phyloP scores from a whole-genome alignment of 1,140 invertebrate species.

The Hetaerina americana region DNA sequence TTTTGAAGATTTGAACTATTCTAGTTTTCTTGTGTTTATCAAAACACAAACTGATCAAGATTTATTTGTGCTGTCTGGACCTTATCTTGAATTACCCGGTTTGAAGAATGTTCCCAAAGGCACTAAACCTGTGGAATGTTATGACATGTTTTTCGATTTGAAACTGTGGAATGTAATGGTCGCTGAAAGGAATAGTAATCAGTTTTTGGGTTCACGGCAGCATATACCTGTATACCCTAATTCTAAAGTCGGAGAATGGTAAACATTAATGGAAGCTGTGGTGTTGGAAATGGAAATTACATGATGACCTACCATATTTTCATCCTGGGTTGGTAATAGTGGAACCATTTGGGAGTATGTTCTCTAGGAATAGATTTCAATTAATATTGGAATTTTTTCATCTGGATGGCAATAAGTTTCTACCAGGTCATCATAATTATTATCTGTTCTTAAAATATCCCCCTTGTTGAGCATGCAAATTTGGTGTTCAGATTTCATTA shows the following conservation, averaged over 20 bases:
- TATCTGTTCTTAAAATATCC: conserved; percentile 19
- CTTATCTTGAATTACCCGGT: not conserved
- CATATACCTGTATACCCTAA: not conserved
- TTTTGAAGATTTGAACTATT: not conserved
- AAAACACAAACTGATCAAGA: not conserved
- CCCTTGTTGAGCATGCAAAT: conserved; percentile 20
- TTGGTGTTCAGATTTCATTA: conserved; percentile 19
- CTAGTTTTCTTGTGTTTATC: not conserved
- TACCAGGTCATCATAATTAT: conserved; percentile 17
- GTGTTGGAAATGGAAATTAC: conserved; percentile 20
- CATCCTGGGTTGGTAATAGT: conserved; percentile 18
- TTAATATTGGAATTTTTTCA: conserved; percentile 17
- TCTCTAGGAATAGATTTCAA: conserved; percentile 19
- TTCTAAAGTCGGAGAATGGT: conserved; percentile 10
- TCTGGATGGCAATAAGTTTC: conserved; percentile 11
- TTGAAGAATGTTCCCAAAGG: not conserved
- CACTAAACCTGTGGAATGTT: not conserved
- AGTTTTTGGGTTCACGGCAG: not conserved
- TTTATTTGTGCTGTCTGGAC: not conserved
- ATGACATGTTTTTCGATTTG: not conserved
- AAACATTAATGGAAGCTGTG: conserved; percentile 18
- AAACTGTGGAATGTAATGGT: not conserved
- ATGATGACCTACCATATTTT: conserved; percentile 17
- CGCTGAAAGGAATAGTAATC: not conserved
- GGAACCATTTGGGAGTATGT: conserved; percentile 21